Evolutionary conservation across 2,888 invertebrate species (phyloP), one percentile per base, ranked within the genome.

Genomic region (Malthinus flaveolus): DNA sequence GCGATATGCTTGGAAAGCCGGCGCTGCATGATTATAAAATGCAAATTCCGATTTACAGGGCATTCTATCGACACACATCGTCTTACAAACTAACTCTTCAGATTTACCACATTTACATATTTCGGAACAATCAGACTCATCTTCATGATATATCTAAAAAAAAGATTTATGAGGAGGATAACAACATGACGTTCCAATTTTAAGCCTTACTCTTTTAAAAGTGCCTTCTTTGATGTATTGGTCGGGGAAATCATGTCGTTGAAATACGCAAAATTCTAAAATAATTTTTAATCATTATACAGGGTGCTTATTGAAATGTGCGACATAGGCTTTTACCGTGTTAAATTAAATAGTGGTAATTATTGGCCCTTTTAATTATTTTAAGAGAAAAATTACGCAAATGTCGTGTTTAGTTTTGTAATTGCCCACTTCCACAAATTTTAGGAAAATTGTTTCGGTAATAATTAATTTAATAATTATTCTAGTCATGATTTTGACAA

Each of bases 61-160:
- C 59, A 90, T 90, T 48, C 91, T 84, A 49, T 93, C 90, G 46
- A 94, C 91, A 79, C 94, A 95, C 65, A 94, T 89, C 69, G 93
- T 91, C 79, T 92, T 91, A 81, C 95, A 95, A 53, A 89, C 87
- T 64, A 93, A 84, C 68, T 89, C 88, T 72, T 84, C 85, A 0
- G 89, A 88, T 59, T 87, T 83, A 73, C 90, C 89, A 75, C 95
- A 95, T 69, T 91, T 88, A 79, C 95, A 95, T 56, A 95, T 84
- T 80, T 94, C 94, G 36, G 94, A 94, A 79, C 94, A 95, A 73
- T 93, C 93, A 32, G 91, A 87, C 73, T 93, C 93, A 66, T 93
- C 91, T 72, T 92, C 89, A 32, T 89, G 86, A 78, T 91, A 91
- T 54, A 92, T 82, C 91, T 91, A 81, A 79, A 58, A 65, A 61